These are phyloP conservation scores for Centrocercus urophasianus DNA, from an alignment of 2,113 vertebrate genomes.

Conservation along the genomic window DNA sequence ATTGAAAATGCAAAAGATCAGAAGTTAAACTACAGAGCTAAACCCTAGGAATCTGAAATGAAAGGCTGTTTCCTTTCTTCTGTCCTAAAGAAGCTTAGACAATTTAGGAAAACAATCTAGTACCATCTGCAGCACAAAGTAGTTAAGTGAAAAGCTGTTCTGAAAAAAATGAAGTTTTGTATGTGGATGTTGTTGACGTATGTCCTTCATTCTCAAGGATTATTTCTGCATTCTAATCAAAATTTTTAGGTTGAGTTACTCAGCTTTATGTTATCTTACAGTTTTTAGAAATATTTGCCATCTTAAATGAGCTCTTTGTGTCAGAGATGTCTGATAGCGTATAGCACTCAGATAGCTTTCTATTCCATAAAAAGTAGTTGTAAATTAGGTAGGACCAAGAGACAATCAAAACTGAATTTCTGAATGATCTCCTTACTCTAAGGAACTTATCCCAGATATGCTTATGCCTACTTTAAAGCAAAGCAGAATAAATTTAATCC, in stretches of 20 bases:
- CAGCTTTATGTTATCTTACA: not conserved
- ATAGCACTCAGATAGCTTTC: not conserved
- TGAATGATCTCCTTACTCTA: not conserved
- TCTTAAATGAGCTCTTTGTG: not conserved
- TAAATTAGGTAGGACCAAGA: not conserved
- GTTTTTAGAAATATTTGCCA: not conserved
- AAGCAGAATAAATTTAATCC: not conserved
- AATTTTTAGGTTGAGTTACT: slow-evolving; percentile 18
- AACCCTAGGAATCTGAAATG: not conserved
- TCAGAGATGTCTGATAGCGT: not conserved
- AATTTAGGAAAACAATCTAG: not conserved
- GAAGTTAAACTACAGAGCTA: not conserved
- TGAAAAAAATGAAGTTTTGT: not conserved
- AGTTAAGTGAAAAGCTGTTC: not conserved
- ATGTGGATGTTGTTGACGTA: not conserved
- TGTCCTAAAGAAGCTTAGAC: not conserved
- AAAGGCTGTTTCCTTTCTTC: not conserved
- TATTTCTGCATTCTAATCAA: not conserved
- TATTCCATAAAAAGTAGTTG: not conserved
- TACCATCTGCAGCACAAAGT: not conserved
- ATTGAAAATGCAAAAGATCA: not conserved
- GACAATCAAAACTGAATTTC: not conserved
- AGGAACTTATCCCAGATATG: not conserved
- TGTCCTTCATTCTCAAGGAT: not conserved
- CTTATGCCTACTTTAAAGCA: not conserved